Percentiles rank a stretch among this genome's conserved stretches.
Evolutionary conservation across 2,113 vertebrate genomes (phyloP).

Genomic region (Ictalurus punctatus): DNA sequence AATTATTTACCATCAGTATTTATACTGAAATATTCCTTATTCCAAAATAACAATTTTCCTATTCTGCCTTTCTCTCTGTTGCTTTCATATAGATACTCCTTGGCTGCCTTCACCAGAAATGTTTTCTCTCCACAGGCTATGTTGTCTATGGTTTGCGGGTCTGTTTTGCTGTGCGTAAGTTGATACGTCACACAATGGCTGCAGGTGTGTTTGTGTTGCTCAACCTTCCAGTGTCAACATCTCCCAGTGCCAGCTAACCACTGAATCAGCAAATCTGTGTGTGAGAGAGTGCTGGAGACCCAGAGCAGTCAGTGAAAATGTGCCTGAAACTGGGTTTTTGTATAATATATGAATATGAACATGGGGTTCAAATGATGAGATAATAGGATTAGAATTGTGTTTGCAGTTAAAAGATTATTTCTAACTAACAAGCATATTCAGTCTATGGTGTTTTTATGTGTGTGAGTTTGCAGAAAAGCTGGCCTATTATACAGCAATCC

Average conservation of each 20-base stretch:
- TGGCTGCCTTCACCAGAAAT: neutral
- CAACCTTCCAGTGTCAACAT: constrained; percentile 49
- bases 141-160: neutral
- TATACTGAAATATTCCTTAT: neutral
- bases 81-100: neutral
- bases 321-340: neutral
- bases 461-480: constrained; percentile 9
- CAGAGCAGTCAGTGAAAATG: neutral
- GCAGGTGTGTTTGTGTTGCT: constrained; percentile 46
- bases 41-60: neutral
- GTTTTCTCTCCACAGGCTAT: constrained; percentile 22
- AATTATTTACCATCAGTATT: neutral
- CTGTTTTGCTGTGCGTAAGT: constrained; percentile 5
- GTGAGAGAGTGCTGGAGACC: neutral
- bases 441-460: constrained; percentile 1
- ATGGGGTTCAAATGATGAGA: neutral
- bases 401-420: neutral
- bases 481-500: constrained; percentile 16
- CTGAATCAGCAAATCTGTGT: constrained; percentile 14
- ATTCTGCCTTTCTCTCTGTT: neutral
- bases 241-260: constrained; percentile 22
- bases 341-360: neutral
- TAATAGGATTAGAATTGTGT: neutral
- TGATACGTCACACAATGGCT: constrained; percentile 45
- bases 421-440: neutral